Conservation (phyloP, 2,113 vertebrate species). For the Panurus biarmicus region DNA sequence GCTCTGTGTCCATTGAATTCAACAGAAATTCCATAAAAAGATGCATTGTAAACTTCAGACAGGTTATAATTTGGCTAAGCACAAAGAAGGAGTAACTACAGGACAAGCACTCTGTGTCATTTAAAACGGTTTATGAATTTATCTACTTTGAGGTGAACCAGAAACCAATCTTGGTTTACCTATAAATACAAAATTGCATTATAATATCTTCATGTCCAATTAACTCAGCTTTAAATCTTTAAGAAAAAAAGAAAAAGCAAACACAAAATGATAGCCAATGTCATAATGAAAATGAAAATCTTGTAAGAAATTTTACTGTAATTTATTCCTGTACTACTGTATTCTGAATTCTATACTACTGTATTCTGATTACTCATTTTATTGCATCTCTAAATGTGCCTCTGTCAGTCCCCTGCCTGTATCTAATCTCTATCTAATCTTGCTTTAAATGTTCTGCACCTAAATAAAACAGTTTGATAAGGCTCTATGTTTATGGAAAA, state of each 20-base stretch:
- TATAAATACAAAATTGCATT: background rate
- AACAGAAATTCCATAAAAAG: background rate
- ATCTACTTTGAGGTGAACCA: background rate
- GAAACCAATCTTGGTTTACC: background rate
- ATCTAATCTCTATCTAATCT: background rate
- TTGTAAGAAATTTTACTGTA: background rate
- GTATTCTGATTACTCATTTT: background rate
- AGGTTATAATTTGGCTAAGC: background rate
- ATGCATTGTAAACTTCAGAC: background rate
- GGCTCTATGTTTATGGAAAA: conserved; percentile 3
- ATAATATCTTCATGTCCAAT: background rate
- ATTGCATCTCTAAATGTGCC: background rate
- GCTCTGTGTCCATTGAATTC: background rate
- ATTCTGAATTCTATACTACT: background rate
- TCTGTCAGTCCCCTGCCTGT: background rate
- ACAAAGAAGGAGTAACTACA: background rate
- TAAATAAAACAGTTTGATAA: conserved; percentile 5
- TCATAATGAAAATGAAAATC: background rate
- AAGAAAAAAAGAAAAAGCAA: background rate
- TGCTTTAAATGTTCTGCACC: conserved; percentile 9
- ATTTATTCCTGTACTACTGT: background rate
- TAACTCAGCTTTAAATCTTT: background rate
- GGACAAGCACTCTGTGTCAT: background rate
- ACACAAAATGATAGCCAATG: background rate
- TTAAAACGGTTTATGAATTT: background rate